Evolutionary conservation across 2,113 vertebrate genomes (phyloP).

Genomic region (Pelecanus crispus): DNA sequence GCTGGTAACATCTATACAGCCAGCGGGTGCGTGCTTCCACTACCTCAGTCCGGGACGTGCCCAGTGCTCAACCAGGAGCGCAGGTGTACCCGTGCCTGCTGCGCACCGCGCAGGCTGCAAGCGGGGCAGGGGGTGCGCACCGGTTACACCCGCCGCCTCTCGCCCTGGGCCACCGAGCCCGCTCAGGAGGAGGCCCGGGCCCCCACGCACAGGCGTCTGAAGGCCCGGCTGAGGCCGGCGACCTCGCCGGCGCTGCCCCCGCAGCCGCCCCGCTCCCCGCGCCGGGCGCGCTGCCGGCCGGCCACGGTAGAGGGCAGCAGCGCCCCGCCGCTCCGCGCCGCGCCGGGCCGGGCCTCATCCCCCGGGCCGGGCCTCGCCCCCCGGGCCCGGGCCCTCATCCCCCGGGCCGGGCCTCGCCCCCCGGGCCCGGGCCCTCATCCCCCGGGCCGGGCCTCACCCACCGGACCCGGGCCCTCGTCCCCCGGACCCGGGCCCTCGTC

Average conservation of each 20-base stretch:
- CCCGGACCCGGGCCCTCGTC: too few species aligned
- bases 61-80: not conserved
- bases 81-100: accelerated
- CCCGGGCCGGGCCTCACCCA: too few species aligned
- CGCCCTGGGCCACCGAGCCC: accelerated
- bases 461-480: too few species aligned
- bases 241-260: not conserved
- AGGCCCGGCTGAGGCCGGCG: accelerated
- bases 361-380: too few species aligned
- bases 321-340: too few species aligned
- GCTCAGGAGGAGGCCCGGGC: not conserved
- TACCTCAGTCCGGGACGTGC: accelerated
- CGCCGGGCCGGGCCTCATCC: too few species aligned
- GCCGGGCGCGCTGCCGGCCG: too few species aligned
- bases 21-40: too few species aligned
- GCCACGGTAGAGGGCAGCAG: not conserved
- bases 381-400: too few species aligned
- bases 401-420: too few species aligned
- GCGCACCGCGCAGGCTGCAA: not conserved
- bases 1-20: not conserved
- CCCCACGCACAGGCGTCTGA: accelerated
- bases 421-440: too few species aligned
- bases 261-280: not conserved
- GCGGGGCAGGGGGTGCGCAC: too few species aligned
- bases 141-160: accelerated